Conservation (phyloP, 2,888 invertebrate species). For the Marronus borbonicus region DNA sequence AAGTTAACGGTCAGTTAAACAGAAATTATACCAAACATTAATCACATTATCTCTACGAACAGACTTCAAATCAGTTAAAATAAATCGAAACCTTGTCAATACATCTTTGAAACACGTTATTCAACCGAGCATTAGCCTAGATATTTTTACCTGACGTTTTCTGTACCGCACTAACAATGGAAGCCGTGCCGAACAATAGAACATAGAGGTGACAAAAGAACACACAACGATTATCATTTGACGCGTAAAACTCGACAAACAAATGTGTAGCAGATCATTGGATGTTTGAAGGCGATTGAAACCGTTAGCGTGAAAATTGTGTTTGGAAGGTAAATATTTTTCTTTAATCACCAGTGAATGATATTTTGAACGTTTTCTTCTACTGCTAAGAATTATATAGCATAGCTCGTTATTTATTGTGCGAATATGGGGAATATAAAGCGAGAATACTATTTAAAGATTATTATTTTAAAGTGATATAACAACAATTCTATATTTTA, state of each 20-base stretch:
- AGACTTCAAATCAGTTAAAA: slow-evolving; percentile 11
- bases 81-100: slow-evolving; percentile 50
- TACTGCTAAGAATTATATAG: not conserved
- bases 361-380: slow-evolving; percentile 18
- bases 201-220: slow-evolving; percentile 60
- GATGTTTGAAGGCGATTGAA: slow-evolving; percentile 54
- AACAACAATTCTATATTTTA: no score
- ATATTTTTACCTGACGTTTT: slow-evolving; percentile 57
- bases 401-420: not conserved
- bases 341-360: slow-evolving; percentile 62
- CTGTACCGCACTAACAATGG: slow-evolving; percentile 53
- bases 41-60: slow-evolving; percentile 8
- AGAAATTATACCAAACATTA: slow-evolving; percentile 10
- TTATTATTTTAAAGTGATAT: no score
- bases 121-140: slow-evolving; percentile 52
- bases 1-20: slow-evolving; percentile 16
- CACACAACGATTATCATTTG: slow-evolving; percentile 60
- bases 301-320: slow-evolving; percentile 62
- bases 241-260: slow-evolving; percentile 61
- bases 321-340: slow-evolving; percentile 66
- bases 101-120: slow-evolving; percentile 58
- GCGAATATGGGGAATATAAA: no score
- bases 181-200: slow-evolving; percentile 44
- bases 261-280: slow-evolving; percentile 54
- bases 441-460: no score